Base-by-base conservation (phyloP, 2,888 invertebrate genomes). In the Dryadula phaetusa region DNA sequence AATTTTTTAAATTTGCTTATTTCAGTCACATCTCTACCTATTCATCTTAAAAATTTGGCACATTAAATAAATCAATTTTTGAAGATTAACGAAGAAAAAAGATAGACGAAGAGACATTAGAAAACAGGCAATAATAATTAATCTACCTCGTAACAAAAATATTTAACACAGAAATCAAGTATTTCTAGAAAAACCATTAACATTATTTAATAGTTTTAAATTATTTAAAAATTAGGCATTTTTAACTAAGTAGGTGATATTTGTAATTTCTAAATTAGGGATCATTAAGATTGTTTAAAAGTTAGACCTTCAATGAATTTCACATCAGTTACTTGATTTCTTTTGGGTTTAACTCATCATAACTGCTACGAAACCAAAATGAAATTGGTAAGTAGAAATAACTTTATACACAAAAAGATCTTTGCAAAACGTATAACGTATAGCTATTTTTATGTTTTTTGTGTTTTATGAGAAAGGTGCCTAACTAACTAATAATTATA, bases 311-410 rank as follows among this genome's bases (percentile, higher is more conserved):
- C 10, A 40, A 16, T 16, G 12, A 28, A 54, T 28, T 37, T 44
- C 14, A 46, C 28, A 69, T 63, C 60, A 69, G 63, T 66, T 61
- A 28, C 6, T 4, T 22, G 25, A 20, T 8, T 28, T 25, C 18
- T 40, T n/a, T 25, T 53, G 46, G 18, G 54, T 10, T 20, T 4
- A 53, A 25, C 3, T 37, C 44, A 53, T n/a, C 46, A 25, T 18
- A 47, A n/a, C 12, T n/a, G 37, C 16, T 14, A 28, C 34, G 49
- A 18, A 22, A 16, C 12, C 16, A 77, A 76, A 66, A 83, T 83
- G 83, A 82, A 82, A 78, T 70, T 77, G 76, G 81, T 82, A 71
- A 78, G 79, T 71, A 4, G 3, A 16, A 16, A 42, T 2, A 14
- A 10, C n/a, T 37, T 22, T 22, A 22, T 25, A n/a, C 34, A 20